Evolutionary conservation across 2,113 vertebrate genomes (phyloP).

Genomic region (Empidonax alnorum): DNA sequence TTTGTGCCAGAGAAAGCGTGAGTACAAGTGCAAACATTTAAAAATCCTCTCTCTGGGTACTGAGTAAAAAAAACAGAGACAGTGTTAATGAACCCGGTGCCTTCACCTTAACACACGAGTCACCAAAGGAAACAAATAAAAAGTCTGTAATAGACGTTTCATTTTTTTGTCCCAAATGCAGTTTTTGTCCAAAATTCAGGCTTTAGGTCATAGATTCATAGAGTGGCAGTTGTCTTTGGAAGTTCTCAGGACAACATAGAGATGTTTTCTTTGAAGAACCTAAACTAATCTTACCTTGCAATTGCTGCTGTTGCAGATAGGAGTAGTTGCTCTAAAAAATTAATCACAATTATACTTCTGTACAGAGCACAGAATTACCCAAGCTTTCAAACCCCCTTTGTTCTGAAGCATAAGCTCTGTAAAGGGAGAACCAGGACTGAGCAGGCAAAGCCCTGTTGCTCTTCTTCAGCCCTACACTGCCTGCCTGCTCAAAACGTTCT

Average conservation of each 20-base stretch:
- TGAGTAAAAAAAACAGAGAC: neutral
- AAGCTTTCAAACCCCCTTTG: neutral
- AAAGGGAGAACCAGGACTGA: neutral
- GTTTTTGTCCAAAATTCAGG: neutral
- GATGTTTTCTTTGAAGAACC: neutral
- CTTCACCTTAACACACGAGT: neutral
- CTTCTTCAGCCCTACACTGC: neutral
- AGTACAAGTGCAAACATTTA: neutral
- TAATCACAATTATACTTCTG: neutral
- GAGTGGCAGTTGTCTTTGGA: neutral
- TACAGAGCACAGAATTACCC: neutral
- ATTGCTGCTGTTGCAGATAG: neutral
- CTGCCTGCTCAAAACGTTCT: neutral
- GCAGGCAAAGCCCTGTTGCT: neutral
- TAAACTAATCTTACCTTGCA: neutral
- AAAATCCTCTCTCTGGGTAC: neutral
- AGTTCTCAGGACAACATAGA: neutral
- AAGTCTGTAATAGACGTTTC: neutral
- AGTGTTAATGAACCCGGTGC: neutral
- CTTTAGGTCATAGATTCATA: neutral
- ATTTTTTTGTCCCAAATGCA: neutral
- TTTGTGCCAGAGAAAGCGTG: neutral
- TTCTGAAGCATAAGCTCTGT: neutral
- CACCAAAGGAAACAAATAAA: neutral
- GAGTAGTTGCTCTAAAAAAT: neutral